Conservation (phyloP, 2,797 vertebrate species). For the Lemur catta region DNA sequence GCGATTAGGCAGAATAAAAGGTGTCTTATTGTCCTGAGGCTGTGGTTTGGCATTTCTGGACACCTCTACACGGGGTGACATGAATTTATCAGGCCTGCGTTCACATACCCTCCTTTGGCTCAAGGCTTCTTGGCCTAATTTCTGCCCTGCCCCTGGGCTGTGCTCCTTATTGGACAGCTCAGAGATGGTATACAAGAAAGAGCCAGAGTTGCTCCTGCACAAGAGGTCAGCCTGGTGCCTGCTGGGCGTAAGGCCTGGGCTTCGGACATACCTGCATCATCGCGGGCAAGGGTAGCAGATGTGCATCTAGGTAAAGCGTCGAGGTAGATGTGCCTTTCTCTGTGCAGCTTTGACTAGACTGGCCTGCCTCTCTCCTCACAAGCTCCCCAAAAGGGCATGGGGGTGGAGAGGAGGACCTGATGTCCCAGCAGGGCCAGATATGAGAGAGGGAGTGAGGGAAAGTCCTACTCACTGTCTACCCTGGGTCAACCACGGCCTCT, state of each 20-base stretch:
- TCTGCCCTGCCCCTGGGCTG: not conserved
- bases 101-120: conserved; percentile 6
- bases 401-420: not conserved
- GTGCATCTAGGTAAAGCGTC: not conserved
- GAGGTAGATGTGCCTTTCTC: not conserved
- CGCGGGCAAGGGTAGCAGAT: not conserved
- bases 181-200: not conserved
- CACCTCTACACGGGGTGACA: not conserved
- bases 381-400: not conserved
- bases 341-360: not conserved
- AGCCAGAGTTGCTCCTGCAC: not conserved
- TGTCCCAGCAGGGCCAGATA: not conserved
- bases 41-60: conserved; percentile 42
- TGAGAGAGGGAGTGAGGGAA: not conserved
- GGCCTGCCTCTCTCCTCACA: not conserved
- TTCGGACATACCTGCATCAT: not conserved
- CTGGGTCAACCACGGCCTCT: conserved; percentile 46
- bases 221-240: not conserved
- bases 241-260: not conserved
- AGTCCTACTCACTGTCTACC: not conserved
- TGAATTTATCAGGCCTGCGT: conserved; percentile 34
- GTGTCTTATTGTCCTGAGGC: conserved; percentile 15
- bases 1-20: conserved; percentile 44
- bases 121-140: conserved; percentile 51
- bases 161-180: not conserved